phyloP scores from a whole-genome alignment of 2,888 invertebrate species.

The Heliconius erato region DNA sequence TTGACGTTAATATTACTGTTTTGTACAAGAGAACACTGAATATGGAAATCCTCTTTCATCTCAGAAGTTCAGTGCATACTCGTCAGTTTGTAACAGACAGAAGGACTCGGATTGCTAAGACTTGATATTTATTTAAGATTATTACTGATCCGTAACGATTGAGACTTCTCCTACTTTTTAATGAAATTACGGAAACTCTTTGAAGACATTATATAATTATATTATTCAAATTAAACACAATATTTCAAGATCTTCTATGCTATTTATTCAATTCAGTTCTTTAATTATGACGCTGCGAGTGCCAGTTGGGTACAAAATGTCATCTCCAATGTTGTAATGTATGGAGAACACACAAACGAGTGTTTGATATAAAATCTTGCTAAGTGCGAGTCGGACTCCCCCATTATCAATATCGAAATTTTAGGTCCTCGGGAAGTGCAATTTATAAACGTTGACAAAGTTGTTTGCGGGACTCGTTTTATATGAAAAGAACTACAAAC shows the following conservation, averaged over 20 bases:
- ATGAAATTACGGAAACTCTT: conserved; percentile 63
- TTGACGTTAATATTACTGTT: neutral
- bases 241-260: neutral
- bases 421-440: no score
- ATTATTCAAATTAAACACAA: neutral
- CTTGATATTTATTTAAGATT: conserved; percentile 71
- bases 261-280: neutral
- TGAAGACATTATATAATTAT: conserved; percentile 25
- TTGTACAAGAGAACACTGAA: neutral
- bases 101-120: conserved; percentile 56
- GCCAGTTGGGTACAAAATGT: no score
- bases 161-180: conserved; percentile 67
- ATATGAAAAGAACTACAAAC: no score
- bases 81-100: conserved; percentile 62
- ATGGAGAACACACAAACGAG: no score
- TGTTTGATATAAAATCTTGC: no score
- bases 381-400: no score
- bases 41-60: conserved; percentile 18
- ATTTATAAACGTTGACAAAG: no score
- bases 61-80: neutral
- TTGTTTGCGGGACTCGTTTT: no score
- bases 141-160: conserved; percentile 77
- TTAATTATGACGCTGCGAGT: neutral
- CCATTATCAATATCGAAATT: neutral
- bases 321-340: no score